Conservation (phyloP, 1,140 invertebrate species). For the Drosophila ananassae region DNA sequence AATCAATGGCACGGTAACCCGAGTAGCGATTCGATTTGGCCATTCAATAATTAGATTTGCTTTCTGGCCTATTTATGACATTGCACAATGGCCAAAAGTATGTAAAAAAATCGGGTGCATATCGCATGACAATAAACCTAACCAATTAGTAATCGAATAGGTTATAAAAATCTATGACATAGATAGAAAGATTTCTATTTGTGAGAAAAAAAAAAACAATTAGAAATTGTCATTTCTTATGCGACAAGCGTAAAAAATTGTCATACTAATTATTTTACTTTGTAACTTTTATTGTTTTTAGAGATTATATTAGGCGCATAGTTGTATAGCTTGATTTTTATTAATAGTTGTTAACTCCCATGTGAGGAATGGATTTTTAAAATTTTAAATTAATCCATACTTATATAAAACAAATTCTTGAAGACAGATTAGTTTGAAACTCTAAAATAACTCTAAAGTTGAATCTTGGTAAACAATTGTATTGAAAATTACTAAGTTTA, state of each 20-base stretch:
- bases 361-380: background rate
- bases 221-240: background rate
- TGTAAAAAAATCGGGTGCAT: background rate
- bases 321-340: too few relatives aligned
- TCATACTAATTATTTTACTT: background rate
- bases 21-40: conserved; percentile 28
- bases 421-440: too few relatives aligned
- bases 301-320: background rate
- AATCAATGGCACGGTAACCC: conserved; percentile 16
- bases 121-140: conserved; percentile 19
- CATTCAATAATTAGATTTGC: conserved; percentile 23
- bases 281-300: background rate
- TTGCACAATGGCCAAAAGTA: conserved; percentile 34
- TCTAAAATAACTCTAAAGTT: too few relatives aligned
- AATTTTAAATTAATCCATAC: too few relatives aligned
- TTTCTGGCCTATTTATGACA: background rate
- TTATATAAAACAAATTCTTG: too few relatives aligned
- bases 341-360: background rate
- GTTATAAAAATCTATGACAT: background rate
- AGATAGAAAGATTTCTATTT: background rate
- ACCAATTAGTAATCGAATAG: conserved; percentile 32
- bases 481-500: too few relatives aligned
- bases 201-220: background rate
- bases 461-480: too few relatives aligned
- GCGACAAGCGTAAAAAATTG: background rate